Evolutionary conservation across 2,888 invertebrate species (phyloP).

Genomic region (Taphrorychus bicolor): DNA sequence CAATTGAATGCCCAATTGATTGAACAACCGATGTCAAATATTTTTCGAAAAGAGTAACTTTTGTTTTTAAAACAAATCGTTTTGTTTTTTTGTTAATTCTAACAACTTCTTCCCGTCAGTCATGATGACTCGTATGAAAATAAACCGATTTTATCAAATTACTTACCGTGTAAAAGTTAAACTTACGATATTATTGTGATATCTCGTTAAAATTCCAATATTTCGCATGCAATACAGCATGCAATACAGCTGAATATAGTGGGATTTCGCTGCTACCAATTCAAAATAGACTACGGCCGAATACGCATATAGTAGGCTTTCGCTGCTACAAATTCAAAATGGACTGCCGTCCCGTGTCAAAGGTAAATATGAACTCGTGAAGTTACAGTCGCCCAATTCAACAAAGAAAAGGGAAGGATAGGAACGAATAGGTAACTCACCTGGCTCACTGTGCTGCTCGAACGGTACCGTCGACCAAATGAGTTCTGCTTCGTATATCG

Average conservation of each 20-base stretch:
- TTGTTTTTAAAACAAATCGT: neutral
- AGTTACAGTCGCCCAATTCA: constrained; percentile 5
- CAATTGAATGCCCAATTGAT: neutral
- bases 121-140: neutral
- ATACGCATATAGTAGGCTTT: no score
- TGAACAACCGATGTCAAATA: neutral
- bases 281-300: neutral
- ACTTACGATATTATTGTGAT: neutral
- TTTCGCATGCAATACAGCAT: constrained; percentile 1
- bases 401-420: neutral
- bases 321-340: constrained; percentile 3
- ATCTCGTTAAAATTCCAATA: neutral
- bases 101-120: neutral
- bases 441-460: neutral
- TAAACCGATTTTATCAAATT: neutral
- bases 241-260: no score
- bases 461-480: neutral
- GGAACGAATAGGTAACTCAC: neutral
- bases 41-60: constrained; percentile 5
- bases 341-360: neutral
- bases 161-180: neutral
- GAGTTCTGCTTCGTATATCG: neutral
- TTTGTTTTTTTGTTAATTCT: neutral
- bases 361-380: neutral
- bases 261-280: no score